Evolutionary conservation across 2,888 invertebrate species (phyloP).

Genomic region (Andrena fulva): DNA sequence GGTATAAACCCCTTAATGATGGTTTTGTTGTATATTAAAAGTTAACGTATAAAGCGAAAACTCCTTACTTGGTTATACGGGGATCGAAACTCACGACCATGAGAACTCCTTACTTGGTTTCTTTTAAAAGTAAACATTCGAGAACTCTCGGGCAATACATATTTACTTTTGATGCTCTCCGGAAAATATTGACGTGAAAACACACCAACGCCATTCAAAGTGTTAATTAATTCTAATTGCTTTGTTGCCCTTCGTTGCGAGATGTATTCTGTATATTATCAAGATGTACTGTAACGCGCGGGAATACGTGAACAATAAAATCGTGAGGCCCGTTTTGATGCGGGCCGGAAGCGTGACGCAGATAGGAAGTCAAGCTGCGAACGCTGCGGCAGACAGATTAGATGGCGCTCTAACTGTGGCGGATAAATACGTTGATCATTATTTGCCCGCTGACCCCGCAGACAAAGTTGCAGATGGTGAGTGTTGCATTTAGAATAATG

Average conservation of each 20-base stretch:
- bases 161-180: too few relatives aligned
- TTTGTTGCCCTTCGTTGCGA: neutral
- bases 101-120: too few relatives aligned
- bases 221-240: constrained; percentile 36
- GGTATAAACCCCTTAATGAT: too few relatives aligned
- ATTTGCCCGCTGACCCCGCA: constrained; percentile 89
- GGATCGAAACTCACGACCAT: too few relatives aligned
- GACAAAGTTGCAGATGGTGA: constrained; percentile 89
- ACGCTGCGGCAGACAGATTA: constrained; percentile 90
- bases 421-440: constrained; percentile 93
- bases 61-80: too few relatives aligned
- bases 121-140: too few relatives aligned
- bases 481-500: neutral
- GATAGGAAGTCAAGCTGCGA: constrained; percentile 90
- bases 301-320: constrained; percentile 89
- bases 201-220: too few relatives aligned
- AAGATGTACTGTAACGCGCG: constrained; percentile 93
- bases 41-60: too few relatives aligned
- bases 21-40: too few relatives aligned
- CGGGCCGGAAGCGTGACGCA: constrained; percentile 94
- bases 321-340: constrained; percentile 90
- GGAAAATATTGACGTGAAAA: too few relatives aligned
- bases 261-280: constrained; percentile 45
- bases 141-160: too few relatives aligned
- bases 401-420: constrained; percentile 92